Conservation (phyloP, 2,888 invertebrate genomes). For the Pachliopta kotzebuea region DNA sequence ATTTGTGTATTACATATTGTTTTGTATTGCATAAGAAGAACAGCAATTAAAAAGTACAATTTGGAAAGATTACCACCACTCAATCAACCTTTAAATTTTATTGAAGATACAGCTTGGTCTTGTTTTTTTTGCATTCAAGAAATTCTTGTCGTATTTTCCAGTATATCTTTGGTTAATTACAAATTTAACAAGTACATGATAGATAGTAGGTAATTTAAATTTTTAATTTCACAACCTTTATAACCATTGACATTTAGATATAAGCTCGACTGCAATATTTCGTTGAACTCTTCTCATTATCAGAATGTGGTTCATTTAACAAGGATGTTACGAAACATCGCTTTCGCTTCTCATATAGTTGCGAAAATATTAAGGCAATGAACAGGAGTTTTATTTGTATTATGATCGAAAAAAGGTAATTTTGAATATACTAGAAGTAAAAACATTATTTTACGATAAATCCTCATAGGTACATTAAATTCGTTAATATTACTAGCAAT, state of each 20-base stretch:
- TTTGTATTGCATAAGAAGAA: not conserved
- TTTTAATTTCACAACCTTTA: constrained; percentile 14
- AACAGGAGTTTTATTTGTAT: constrained; percentile 5
- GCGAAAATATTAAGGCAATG: constrained; percentile 13
- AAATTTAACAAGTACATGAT: not conserved
- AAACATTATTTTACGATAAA: not conserved
- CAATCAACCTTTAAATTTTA: constrained; percentile 1
- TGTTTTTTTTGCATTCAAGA: too few species aligned
- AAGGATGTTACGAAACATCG: constrained; percentile 18
- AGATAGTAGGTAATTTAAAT: constrained; percentile 1
- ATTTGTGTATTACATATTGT: not conserved
- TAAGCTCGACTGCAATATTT: constrained; percentile 7
- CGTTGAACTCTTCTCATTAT: constrained; percentile 20
- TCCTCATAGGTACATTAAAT: too few species aligned
- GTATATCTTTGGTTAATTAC: not conserved
- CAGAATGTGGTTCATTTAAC: constrained; percentile 23
- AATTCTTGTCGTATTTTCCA: not conserved
- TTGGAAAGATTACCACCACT: not conserved
- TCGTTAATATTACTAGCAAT: too few species aligned
- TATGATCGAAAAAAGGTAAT: not conserved
- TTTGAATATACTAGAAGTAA: not conserved
- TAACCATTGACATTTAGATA: constrained; percentile 20
- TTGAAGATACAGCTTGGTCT: not conserved
- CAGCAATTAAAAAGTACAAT: not conserved
- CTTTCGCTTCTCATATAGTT: constrained; percentile 24